Evolutionary conservation across 2,797 vertebrate species (phyloP).

Genomic region (Myotis daubentonii): DNA sequence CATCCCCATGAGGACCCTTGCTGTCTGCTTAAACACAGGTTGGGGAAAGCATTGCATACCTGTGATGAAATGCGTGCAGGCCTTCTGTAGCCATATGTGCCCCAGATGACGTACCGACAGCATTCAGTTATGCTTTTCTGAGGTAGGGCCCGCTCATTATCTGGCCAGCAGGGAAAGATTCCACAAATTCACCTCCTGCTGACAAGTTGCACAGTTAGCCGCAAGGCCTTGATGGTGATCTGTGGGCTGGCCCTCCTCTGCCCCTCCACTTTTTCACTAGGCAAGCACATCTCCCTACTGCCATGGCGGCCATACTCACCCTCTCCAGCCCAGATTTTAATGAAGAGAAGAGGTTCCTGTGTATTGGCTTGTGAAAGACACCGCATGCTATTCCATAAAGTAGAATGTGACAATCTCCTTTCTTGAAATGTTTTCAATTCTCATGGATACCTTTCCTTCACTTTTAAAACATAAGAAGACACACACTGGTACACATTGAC

Average conservation of each 20-base stretch:
- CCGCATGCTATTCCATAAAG: slow-evolving; percentile 13
- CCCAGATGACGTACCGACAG: slow-evolving; percentile 54
- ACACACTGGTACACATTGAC: slow-evolving; percentile 1
- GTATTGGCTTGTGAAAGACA: slow-evolving; percentile 64
- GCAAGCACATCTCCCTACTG: slow-evolving; percentile 10
- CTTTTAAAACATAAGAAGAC: slow-evolving; percentile 58
- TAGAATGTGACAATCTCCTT: neutral
- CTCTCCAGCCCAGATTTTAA: slow-evolving; percentile 46
- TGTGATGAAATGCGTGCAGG: neutral
- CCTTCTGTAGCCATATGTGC: slow-evolving; percentile 37
- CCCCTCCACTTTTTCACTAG: neutral
- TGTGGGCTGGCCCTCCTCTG: neutral
- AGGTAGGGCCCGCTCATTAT: neutral
- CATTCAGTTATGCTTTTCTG: slow-evolving; percentile 73
- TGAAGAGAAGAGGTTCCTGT: slow-evolving; percentile 65
- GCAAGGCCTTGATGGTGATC: slow-evolving; percentile 31
- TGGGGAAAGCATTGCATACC: neutral
- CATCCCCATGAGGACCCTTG: slow-evolving; percentile 48
- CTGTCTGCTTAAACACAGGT: slow-evolving; percentile 52
- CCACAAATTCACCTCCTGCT: slow-evolving; percentile 69
- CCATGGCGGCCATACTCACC: slow-evolving; percentile 17
- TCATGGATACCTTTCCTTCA: slow-evolving; percentile 64
- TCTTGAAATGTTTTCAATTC: slow-evolving; percentile 40
- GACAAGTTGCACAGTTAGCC: slow-evolving; percentile 66
- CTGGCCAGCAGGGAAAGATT: slow-evolving; percentile 55